Conservation (phyloP, 2,888 invertebrate genomes). For the Calliphora vomitoria region DNA sequence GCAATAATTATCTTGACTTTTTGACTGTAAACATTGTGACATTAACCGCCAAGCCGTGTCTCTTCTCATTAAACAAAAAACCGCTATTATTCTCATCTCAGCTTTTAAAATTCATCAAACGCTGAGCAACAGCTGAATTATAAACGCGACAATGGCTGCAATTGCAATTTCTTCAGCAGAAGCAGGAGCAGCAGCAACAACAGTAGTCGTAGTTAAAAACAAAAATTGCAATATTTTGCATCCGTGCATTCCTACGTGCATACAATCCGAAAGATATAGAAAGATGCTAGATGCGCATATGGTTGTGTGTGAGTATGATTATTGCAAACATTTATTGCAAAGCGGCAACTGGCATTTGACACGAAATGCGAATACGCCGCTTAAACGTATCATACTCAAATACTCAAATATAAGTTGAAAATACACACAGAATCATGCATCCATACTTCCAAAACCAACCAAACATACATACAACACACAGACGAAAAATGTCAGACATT, state of each 20-base stretch:
- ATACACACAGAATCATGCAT: constrained; percentile 41
- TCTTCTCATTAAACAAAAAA: too few species aligned
- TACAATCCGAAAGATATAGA: constrained; percentile 40
- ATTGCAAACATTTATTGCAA: constrained; percentile 51
- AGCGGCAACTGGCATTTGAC: constrained; percentile 75
- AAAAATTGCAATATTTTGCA: constrained; percentile 69
- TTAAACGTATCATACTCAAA: constrained; percentile 67
- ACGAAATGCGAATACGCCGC: constrained; percentile 73
- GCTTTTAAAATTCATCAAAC: constrained; percentile 46
- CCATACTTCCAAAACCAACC: constrained; percentile 10
- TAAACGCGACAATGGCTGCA: constrained; percentile 38
- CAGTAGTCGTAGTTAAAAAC: constrained; percentile 52
- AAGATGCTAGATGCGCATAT: neutral
- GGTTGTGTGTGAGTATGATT: constrained; percentile 4
- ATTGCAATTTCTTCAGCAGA: constrained; percentile 21
- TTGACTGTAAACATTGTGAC: too few species aligned
- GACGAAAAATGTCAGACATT: constrained; percentile 67
- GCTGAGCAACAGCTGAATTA: constrained; percentile 63
- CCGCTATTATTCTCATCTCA: neutral
- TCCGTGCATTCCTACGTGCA: constrained; percentile 72
- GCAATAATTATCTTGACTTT: too few species aligned
- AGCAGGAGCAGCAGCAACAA: constrained; percentile 27
- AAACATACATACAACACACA: constrained; percentile 50
- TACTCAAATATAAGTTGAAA: constrained; percentile 51
- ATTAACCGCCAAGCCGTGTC: too few species aligned